Evolutionary conservation across 2,113 vertebrate species (phyloP).

Genomic region (Macroglossus sobrinus): DNA sequence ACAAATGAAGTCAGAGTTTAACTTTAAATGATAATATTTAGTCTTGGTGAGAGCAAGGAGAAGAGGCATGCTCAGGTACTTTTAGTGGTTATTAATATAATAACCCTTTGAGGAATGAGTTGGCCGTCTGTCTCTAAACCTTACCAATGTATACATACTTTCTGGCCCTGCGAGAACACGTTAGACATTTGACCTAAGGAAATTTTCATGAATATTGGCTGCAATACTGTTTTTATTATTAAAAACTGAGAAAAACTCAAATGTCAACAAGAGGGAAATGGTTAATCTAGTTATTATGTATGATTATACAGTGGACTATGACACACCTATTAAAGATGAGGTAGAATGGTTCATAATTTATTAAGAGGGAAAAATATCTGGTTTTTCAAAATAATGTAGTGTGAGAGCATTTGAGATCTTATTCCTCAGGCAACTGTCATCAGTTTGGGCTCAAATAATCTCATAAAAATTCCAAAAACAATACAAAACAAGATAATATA

Average conservation of each 20-base stretch:
- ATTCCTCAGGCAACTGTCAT: no score
- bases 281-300: background rate
- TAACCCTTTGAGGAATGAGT: background rate
- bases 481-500: background rate
- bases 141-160: background rate
- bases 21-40: background rate
- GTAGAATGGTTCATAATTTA: background rate
- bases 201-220: background rate
- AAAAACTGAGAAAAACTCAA: background rate
- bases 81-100: background rate
- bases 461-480: no score
- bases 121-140: background rate
- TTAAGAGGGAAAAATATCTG: background rate
- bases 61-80: fast-evolving
- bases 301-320: background rate
- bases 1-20: background rate
- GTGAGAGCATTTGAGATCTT: no score
- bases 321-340: background rate
- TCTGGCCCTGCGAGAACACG: background rate
- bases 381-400: background rate
- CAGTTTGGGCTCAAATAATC: no score
- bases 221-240: background rate
- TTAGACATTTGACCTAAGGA: background rate
- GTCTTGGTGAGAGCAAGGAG: background rate
- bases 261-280: background rate